Base-by-base conservation (phyloP, 2,888 invertebrate genomes). In the Drosophila barbarae region DNA sequence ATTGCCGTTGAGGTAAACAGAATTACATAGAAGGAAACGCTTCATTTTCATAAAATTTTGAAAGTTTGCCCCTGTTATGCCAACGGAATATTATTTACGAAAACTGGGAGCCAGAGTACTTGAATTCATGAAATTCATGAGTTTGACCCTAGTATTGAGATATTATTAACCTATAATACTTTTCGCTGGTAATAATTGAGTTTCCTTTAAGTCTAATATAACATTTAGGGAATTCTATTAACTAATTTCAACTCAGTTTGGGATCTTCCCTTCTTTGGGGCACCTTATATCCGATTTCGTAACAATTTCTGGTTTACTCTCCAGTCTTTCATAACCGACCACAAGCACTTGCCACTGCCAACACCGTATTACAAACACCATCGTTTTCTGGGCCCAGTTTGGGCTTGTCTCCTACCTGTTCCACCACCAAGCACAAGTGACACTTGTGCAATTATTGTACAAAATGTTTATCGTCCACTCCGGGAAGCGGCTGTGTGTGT, bases 391-490 rank as follows among this genome's bases (percentile, higher is more conserved):
- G 58, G 57, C 66, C 69, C 64, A 55, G 81, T 71, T 84, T 49
- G 68, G 42, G 34, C 23, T 42, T 15, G 55, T 28, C 26, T 44
- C 54, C 30, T 42, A 59, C 61, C 49, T 56, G 67, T 69, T 69
- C 49, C 49, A 59, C 53, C 67, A 32, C 49, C 69, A 36, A 60
- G 46, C 28, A 44, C 21, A 72, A 71, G 77, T 69, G 72, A 80
- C 84, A 80, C 84, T 77, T 83, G 77, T 83, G 80, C 68, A 83
- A 79, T 76, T 77, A 76, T 69, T 71, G 69, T 60, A 63, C 61
- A 63, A 61, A 68, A 60, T 67, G 69, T 53, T 64, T 51, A 63
- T 66, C 63, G 70, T 63, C 72, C 56, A 38, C 68, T 44, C 30
- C 23, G 42, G 26, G 23, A 13, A n/a, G 59, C 35, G 26, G 50